Evolutionary conservation across 2,888 invertebrate genomes (phyloP).

Genomic region (Pyrrhopygopsis socrates): DNA sequence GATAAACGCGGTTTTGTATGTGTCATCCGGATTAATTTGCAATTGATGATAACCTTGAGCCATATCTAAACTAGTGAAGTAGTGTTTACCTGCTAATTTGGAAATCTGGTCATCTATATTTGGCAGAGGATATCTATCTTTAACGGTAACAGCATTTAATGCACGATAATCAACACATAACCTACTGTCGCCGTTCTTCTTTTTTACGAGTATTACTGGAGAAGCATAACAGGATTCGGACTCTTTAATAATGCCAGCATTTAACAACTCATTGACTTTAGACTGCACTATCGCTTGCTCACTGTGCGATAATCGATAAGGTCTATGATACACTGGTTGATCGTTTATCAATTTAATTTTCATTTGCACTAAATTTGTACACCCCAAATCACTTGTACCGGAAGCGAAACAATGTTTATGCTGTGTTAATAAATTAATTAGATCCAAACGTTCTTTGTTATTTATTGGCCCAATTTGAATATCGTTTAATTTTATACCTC

Average conservation of each 20-base stretch:
- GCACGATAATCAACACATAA: background rate
- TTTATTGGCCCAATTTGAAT: constrained; percentile 51
- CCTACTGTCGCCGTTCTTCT: constrained; percentile 5
- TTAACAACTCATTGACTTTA: constrained; percentile 77
- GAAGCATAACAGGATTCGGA: constrained; percentile 26
- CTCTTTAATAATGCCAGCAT: constrained; percentile 16
- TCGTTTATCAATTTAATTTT: constrained; percentile 71
- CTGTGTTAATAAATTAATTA: constrained; percentile 48
- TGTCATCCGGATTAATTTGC: constrained; percentile 46
- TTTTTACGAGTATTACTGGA: background rate
- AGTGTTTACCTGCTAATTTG: background rate
- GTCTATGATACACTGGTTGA: constrained; percentile 67
- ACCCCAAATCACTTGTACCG: constrained; percentile 74
- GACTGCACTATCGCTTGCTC: constrained; percentile 56
- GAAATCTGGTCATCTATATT: background rate
- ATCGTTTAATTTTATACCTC: constrained; percentile 42
- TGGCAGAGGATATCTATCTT: constrained; percentile 26
- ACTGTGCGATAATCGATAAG: constrained; percentile 68
- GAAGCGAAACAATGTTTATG: constrained; percentile 72
- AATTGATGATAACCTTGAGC: constrained; percentile 13
- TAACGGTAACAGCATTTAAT: constrained; percentile 24
- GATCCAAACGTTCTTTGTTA: constrained; percentile 19
- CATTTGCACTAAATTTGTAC: constrained; percentile 78
- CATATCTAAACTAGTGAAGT: background rate
- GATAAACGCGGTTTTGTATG: constrained; percentile 79